These are phyloP conservation scores for Molossus molossus DNA, from an alignment of 2,797 vertebrate genomes.

Conservation along the genomic window DNA sequence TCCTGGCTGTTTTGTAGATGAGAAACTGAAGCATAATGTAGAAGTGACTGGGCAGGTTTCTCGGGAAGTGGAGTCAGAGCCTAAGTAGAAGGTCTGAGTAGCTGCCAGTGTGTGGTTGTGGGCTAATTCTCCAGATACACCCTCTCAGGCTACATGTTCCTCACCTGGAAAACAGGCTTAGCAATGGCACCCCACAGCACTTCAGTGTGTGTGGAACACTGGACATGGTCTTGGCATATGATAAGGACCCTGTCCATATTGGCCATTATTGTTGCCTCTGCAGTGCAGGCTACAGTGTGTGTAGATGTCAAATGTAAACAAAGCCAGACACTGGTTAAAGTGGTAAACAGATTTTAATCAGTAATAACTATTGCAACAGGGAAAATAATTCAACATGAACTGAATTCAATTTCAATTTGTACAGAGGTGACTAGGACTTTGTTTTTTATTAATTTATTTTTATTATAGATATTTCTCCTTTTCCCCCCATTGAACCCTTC, in stretches of 20 bases:
- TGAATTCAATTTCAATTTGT: not conserved
- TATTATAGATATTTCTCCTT: too few relatives aligned
- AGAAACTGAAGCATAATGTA: not conserved
- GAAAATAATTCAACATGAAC: not conserved
- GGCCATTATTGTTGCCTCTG: not conserved
- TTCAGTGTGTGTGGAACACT: not conserved
- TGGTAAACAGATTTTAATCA: slow-evolving; percentile 21
- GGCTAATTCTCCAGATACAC: not conserved
- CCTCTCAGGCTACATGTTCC: not conserved
- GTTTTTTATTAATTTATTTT: too few relatives aligned
- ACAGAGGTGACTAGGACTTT: not conserved
- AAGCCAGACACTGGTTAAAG: not conserved
- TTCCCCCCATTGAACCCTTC: too few relatives aligned
- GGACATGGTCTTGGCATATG: not conserved
- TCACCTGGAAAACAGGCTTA: not conserved
- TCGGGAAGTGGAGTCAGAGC: not conserved
- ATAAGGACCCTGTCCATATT: accelerated
- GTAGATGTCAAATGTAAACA: not conserved
- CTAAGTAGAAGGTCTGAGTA: not conserved
- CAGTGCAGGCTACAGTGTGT: not conserved
- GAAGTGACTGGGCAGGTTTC: not conserved
- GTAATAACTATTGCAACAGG: not conserved
- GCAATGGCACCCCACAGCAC: accelerated
- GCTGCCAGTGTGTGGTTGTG: not conserved
- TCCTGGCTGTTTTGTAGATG: not conserved